These are phyloP conservation scores for Pocillopora meandrina DNA, from an alignment of 92 coral and sea anemone species.

Conservation along the genomic window DNA sequence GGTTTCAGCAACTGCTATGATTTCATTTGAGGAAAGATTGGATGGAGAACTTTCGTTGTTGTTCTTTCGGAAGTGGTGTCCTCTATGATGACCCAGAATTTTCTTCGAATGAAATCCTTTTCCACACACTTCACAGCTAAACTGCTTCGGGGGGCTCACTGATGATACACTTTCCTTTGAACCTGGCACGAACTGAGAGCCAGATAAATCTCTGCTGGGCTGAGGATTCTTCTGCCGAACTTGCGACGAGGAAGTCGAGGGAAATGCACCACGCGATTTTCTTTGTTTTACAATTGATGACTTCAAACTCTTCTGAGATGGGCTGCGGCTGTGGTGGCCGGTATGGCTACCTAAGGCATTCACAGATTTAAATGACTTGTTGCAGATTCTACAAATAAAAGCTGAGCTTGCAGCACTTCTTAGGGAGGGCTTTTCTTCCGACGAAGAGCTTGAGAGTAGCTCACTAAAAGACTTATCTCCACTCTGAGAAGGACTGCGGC, in stretches of 20 bases:
- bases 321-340: not conserved
- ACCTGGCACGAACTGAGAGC: not conserved
- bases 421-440: not conserved
- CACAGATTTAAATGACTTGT: not conserved
- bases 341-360: not conserved
- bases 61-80: constrained; percentile 3
- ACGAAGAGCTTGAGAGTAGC: not conserved
- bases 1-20: not conserved
- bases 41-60: not conserved
- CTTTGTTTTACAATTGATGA: no score
- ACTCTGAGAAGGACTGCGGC: no score
- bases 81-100: constrained; percentile 9
- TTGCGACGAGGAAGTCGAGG: no score
- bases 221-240: not conserved
- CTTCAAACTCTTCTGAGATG: no score
- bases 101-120: constrained; percentile 1
- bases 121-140: constrained; percentile 26
- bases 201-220: not conserved
- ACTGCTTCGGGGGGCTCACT: not conserved
- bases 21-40: not conserved
- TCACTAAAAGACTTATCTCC: not conserved
- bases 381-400: not conserved
- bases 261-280: no score
- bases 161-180: not conserved
- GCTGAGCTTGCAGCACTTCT: no score